Evolutionary conservation across 2,888 invertebrate genomes (phyloP).

Genomic region (Drosophila neutralis): DNA sequence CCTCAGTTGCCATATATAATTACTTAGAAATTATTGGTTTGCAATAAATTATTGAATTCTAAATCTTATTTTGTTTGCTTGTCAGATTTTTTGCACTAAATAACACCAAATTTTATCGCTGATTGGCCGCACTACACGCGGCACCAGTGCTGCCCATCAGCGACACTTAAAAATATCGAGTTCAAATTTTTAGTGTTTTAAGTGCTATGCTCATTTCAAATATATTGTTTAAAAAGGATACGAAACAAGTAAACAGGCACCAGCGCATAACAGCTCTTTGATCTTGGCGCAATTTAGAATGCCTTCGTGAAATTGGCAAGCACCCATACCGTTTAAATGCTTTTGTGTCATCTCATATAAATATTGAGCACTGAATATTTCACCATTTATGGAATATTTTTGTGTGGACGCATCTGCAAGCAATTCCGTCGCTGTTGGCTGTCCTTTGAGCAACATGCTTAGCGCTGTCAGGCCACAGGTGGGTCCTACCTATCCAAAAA

Average conservation of each 20-base stretch:
- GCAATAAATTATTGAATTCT: constrained; percentile 1
- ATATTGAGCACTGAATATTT: constrained; percentile 93
- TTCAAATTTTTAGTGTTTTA: background rate
- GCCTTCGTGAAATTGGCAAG: constrained; percentile 83
- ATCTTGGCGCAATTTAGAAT: constrained; percentile 84
- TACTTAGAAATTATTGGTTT: background rate
- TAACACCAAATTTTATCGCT: constrained; percentile 19
- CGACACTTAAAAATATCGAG: background rate
- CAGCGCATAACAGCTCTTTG: constrained; percentile 83
- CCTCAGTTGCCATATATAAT: constrained; percentile 82
- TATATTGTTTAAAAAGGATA: constrained; percentile 84
- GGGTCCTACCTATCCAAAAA: constrained; percentile 85
- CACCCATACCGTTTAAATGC: constrained; percentile 46
- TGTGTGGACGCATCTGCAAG: constrained; percentile 87
- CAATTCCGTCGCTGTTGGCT: constrained; percentile 86
- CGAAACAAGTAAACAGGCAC: constrained; percentile 86
- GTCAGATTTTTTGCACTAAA: constrained; percentile 39
- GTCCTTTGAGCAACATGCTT: constrained; percentile 89
- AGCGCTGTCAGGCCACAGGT: constrained; percentile 96
- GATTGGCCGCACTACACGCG: constrained; percentile 24
- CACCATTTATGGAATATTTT: constrained; percentile 92
- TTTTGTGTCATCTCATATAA: constrained; percentile 86
- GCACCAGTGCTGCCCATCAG: constrained; percentile 30
- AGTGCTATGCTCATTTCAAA: background rate
- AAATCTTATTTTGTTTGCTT: constrained; percentile 26